These are phyloP conservation scores for Eupleurogrammus muticus DNA, from an alignment of 2,797 vertebrate genomes.

Conservation along the genomic window DNA sequence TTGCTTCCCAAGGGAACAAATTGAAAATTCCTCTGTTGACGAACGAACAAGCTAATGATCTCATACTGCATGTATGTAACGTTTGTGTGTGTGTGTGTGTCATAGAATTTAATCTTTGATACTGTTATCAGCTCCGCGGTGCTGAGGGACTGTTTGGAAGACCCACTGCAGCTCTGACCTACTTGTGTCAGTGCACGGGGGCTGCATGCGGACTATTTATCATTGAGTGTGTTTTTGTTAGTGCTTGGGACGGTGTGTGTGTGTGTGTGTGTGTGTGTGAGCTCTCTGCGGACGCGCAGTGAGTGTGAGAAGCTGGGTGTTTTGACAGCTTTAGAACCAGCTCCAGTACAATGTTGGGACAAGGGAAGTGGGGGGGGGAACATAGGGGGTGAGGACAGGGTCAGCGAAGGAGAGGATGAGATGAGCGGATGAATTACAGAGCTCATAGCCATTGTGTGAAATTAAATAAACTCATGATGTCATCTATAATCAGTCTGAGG, in stretches of 20 bases:
- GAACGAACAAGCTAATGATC: constrained; percentile 20
- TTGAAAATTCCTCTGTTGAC: constrained; percentile 16
- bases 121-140: constrained; percentile 70
- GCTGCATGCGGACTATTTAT: constrained; percentile 58
- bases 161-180: constrained; percentile 83
- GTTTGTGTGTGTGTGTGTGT: constrained; percentile 8
- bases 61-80: constrained; percentile 25
- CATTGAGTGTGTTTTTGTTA: constrained; percentile 38
- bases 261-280: constrained; percentile 59
- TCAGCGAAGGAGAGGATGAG: constrained; percentile 52
- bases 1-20: constrained; percentile 36
- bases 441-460: constrained; percentile 30
- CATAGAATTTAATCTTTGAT: constrained; percentile 78
- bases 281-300: constrained; percentile 64
- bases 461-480: constrained; percentile 31
- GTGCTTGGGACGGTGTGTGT: constrained; percentile 7
- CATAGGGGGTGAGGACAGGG: constrained; percentile 60
- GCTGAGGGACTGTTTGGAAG: constrained; percentile 71
- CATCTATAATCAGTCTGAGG: constrained; percentile 21
- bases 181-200: constrained; percentile 73
- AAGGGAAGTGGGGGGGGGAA: constrained; percentile 61
- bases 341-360: constrained; percentile 65
- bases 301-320: constrained; percentile 81
- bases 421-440: constrained; percentile 35
- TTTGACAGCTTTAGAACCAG: constrained; percentile 83